A percentile compares a stretch with the other conserved stretches of the same genome.
These are phyloP conservation scores for Lagria hirta DNA, from an alignment of 2,888 invertebrate genomes.

Conservation along the genomic window DNA sequence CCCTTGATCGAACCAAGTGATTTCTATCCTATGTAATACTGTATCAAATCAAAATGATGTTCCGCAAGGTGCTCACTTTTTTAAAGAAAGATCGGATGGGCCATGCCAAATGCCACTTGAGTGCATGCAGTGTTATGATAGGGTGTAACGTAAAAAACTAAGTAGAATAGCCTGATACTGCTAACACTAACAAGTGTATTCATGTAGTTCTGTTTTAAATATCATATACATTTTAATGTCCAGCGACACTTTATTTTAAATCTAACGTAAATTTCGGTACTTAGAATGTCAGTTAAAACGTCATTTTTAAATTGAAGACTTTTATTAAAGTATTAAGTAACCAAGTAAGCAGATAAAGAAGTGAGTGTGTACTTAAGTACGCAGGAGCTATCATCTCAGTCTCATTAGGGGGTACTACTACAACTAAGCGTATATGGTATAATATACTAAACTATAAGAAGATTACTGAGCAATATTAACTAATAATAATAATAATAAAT, in stretches of 20 bases:
- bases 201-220: conserved; percentile 43
- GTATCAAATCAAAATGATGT: conserved; percentile 49
- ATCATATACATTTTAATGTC: conserved; percentile 31
- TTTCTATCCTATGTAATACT: conserved; percentile 44
- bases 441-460: conserved; percentile 38
- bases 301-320: no score
- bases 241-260: conserved; percentile 27
- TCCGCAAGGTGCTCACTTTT: conserved; percentile 52
- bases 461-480: conserved; percentile 54
- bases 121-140: conserved; percentile 48
- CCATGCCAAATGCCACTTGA: conserved; percentile 34
- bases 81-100: conserved; percentile 42
- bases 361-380: conserved; percentile 21
- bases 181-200: conserved; percentile 38
- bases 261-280: conserved; percentile 24
- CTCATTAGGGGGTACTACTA: conserved; percentile 33
- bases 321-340: conserved; percentile 39
- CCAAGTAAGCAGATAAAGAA: conserved; percentile 26
- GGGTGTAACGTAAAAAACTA: conserved; percentile 39
- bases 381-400: conserved; percentile 21
- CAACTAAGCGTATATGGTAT: conserved; percentile 33
- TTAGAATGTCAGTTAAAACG: conserved; percentile 33
- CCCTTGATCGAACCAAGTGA: conserved; percentile 33
- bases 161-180: conserved; percentile 33
- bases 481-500: no score